Evolutionary conservation across 2,797 vertebrate genomes (phyloP), one percentile per base, ranked within the genome.

Genomic region (Capromys pilorides): DNA sequence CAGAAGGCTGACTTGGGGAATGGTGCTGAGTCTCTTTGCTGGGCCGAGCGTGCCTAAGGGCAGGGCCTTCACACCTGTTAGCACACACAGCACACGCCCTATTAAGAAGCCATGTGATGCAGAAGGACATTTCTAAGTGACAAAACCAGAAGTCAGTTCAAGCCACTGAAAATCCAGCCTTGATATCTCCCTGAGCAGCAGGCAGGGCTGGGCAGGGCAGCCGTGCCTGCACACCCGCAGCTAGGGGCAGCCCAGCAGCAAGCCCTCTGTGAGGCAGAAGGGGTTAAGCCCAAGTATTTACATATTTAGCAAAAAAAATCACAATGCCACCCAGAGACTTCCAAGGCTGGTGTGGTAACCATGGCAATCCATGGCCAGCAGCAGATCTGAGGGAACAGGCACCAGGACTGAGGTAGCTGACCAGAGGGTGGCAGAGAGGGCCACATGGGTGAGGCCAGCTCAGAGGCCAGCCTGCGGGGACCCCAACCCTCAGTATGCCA

Each of bases 261-360:
- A 81, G 79, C 45, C 90, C 66, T 49, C 86, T 82, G 39, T 31
- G 80, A 59, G 61, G 49, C 67, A 71, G 86, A 83, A 93, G 89
- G 67, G 57, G 90, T 95, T 91, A 95, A 97, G 84, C 54, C 61
- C 54, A 73, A 81, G 21, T 26, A 57, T 81, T 94, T 92, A 96
- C 96, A 94, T 94, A 96, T 96, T 96, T 95, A 93, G 89, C 80
- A 88, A 97, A 92, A 89, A 95, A 93, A 93, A 81, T 59, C 84
- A 94, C 88, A 88, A 85, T 90, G 94, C 92, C 87, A 95, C 78
- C 41, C 26, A 7, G 71, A 93, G 66, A 79, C n/a, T 41, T 39
- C 57, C 83, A 51, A 79, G 88, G 24, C 86, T 87, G 21, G 81
- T 4, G 5, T 59, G 81, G 96, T 96, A 95, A 96, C 95, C 94